Percentiles rank a stretch among this genome's conserved stretches.
Evolutionary conservation across 2,888 invertebrate species (phyloP).

Genomic region (Rhamphomyia laevipes): DNA sequence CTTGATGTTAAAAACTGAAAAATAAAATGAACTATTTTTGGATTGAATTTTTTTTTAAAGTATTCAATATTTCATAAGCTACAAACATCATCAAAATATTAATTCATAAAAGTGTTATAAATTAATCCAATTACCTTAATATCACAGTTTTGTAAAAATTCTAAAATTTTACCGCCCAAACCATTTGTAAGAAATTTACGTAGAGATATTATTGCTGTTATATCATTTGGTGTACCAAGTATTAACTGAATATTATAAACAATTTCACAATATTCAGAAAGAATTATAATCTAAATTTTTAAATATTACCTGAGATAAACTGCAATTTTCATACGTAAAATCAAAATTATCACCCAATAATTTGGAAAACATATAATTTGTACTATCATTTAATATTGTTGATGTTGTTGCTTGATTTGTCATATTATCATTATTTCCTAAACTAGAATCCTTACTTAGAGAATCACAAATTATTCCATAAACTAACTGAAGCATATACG

Average conservation of each 20-base stretch:
- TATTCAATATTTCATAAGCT: too few species aligned
- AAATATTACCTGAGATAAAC: conserved; percentile 27
- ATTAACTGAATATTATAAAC: conserved; percentile 25
- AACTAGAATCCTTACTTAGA: neutral
- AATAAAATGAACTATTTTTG: neutral
- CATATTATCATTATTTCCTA: neutral
- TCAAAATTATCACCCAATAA: neutral
- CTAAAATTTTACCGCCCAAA: conserved; percentile 30
- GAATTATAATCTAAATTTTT: too few species aligned
- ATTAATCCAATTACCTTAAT: conserved; percentile 24
- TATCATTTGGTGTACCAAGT: conserved; percentile 30
- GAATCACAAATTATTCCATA: conserved; percentile 31
- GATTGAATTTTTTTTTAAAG: too few species aligned
- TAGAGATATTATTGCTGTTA: conserved; percentile 31
- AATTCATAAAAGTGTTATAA: too few species aligned
- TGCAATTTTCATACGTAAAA: conserved; percentile 20
- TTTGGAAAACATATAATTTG: neutral
- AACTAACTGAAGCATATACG: conserved; percentile 30
- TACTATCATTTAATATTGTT: neutral
- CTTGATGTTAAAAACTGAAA: conserved; percentile 32
- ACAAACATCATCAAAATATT: neutral
- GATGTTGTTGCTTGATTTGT: neutral
- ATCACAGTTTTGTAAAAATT: conserved; percentile 28
- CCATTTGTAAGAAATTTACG: conserved; percentile 33
- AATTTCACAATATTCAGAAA: too few species aligned